Base-by-base conservation (phyloP, 2,888 invertebrate species). In the Diploptera punctata region DNA sequence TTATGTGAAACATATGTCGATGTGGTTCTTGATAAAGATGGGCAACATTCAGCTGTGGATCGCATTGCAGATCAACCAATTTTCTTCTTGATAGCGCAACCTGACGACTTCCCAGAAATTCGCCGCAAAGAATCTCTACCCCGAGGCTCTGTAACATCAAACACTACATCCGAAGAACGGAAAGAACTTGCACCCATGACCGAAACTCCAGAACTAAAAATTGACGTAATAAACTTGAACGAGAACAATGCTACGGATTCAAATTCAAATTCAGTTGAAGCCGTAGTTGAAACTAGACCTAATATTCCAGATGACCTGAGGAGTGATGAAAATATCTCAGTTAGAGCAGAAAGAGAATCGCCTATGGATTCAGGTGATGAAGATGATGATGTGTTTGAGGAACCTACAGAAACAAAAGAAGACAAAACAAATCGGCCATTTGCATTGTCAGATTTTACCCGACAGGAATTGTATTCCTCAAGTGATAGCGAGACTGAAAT, bases 61-160 rank as follows among this genome's bases (percentile, higher is more conserved):
- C 76, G 79, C 38, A 81, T 83, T 81, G 82, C 85, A 1, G 86
- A 87, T 72, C 85, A 86, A 74, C 87, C 87, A 31, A 85, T 89
- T 10, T 88, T 88, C 76, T 85, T 89, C 74, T 80, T 88, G 43
- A 85, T 87, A 2, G 86, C 87, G 0, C 85, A 86, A 69, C 86
- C 87, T 1, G 87, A 88, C 43, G 87, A 88, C 73, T 84, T 86
- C 65, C 81, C 84, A 0, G 82, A 83, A 70, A 80, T 83, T 31
- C 80, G 79, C 4, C 78, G 77, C 18, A 81, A 81, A 71, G 81
- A 82, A 62, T 74, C 77, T 0, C 76, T 78, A 13, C 54, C 33
- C 3, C 33, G 19, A 19, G 4, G 29, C 3, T 54, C 54, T 21
- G 52, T 49, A 10, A 38, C 49, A 68, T 54, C 68, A 2, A 68